These are phyloP conservation scores for Lobophora halterata DNA, from an alignment of 2,888 invertebrate genomes.

Conservation along the genomic window DNA sequence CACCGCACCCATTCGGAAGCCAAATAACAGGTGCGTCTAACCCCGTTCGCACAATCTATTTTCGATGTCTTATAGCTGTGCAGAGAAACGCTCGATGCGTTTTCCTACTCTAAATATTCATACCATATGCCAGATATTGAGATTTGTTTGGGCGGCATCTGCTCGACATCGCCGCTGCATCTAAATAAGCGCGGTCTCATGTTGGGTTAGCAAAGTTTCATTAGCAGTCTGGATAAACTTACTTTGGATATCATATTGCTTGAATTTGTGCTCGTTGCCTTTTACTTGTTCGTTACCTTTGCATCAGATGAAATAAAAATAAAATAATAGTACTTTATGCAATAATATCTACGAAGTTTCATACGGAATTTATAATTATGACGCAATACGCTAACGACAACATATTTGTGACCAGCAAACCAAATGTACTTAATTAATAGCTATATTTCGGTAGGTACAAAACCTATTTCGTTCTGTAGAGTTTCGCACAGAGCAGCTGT, in stretches of 20 bases:
- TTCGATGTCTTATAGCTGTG: slow-evolving; percentile 78
- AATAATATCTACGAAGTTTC: too few species aligned
- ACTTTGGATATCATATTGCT: slow-evolving; percentile 65
- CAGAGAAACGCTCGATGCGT: slow-evolving; percentile 72
- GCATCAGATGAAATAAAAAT: too few species aligned
- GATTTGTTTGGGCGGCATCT: slow-evolving; percentile 79
- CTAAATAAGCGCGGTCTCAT: slow-evolving; percentile 68
- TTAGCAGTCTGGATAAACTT: slow-evolving; percentile 69
- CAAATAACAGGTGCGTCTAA: slow-evolving; percentile 80
- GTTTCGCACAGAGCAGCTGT: slow-evolving; percentile 25
- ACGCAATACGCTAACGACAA: slow-evolving; percentile 20
- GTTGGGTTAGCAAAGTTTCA: slow-evolving; percentile 71
- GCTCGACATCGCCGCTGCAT: slow-evolving; percentile 67
- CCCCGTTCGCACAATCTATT: slow-evolving; percentile 81
- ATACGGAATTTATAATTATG: slow-evolving; percentile 12
- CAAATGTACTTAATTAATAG: slow-evolving; percentile 21
- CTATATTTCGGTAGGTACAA: slow-evolving; percentile 8
- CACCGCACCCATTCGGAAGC: slow-evolving; percentile 66
- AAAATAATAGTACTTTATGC: too few species aligned
- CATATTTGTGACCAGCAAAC: slow-evolving; percentile 24
- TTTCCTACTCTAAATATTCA: slow-evolving; percentile 77
- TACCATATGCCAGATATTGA: slow-evolving; percentile 77
- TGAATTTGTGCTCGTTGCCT: slow-evolving; percentile 40
- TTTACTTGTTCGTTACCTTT: too few species aligned
- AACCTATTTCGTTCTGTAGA: slow-evolving; percentile 16